Percentiles rank a stretch among this genome's conserved stretches.
These are phyloP conservation scores for Heliothis peltigera DNA, from an alignment of 2,888 invertebrate species.

Conservation along the genomic window DNA sequence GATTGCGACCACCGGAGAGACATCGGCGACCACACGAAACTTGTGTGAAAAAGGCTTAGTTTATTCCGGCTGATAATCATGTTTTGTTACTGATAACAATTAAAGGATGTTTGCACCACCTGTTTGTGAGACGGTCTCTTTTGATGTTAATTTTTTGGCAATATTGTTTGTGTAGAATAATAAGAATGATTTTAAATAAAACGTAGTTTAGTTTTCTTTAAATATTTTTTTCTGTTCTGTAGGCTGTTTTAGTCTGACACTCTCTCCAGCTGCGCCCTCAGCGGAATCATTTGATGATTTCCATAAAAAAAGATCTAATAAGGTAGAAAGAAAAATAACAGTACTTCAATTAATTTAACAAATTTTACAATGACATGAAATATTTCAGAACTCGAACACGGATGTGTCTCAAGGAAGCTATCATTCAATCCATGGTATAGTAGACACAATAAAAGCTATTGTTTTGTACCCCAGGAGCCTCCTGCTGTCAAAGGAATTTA, in stretches of 20 bases:
- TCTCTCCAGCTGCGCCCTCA: no score
- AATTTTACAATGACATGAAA: no score
- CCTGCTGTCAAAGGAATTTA: not conserved
- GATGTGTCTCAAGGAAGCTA: not conserved
- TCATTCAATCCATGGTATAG: not conserved
- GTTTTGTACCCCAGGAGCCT: not conserved
- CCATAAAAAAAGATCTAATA: no score
- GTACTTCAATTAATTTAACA: no score
- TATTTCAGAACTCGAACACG: no score
- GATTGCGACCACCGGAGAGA: conserved; percentile 60
- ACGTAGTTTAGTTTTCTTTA: no score
- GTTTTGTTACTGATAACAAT: conserved; percentile 51
- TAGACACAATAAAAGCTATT: not conserved
- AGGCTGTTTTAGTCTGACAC: no score
- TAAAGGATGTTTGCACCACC: conserved; percentile 45
- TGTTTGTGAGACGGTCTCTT: conserved; percentile 28
- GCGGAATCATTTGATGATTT: no score
- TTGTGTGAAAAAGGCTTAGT: conserved; percentile 48
- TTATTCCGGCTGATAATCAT: conserved; percentile 50
- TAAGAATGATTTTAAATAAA: no score
- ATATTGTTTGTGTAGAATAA: not conserved
- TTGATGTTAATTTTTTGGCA: conserved; percentile 19
- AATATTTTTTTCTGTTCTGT: no score
- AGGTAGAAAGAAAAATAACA: no score
- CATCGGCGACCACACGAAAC: conserved; percentile 46